These are phyloP conservation scores for Hydropsyche tenuis DNA, from an alignment of 1,140 invertebrate species.

Conservation along the genomic window DNA sequence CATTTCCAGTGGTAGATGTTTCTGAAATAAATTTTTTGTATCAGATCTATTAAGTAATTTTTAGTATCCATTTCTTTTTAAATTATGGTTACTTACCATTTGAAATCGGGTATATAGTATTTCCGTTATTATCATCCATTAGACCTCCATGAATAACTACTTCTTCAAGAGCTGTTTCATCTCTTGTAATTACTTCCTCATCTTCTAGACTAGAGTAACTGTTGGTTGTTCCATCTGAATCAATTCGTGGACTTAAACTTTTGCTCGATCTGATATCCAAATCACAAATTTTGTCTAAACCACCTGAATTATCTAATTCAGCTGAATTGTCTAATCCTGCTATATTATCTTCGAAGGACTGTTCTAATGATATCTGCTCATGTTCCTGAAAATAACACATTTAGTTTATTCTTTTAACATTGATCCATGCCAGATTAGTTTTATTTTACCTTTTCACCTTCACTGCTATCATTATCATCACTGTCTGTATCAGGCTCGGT, in stretches of 20 bases:
- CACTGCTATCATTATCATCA: constrained; percentile 46
- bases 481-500: constrained; percentile 38
- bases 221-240: constrained; percentile 45
- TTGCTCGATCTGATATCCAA: constrained; percentile 40
- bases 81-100: constrained; percentile 28
- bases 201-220: constrained; percentile 48
- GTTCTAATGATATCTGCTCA: constrained; percentile 50
- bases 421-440: neutral
- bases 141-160: constrained; percentile 49
- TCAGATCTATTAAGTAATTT: neutral
- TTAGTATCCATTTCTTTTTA: neutral
- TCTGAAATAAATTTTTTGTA: neutral
- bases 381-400: constrained; percentile 53
- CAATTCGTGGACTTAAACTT: constrained; percentile 31
- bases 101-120: constrained; percentile 34
- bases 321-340: constrained; percentile 31
- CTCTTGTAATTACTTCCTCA: constrained; percentile 43
- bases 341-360: constrained; percentile 44
- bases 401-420: neutral
- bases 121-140: constrained; percentile 50
- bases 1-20: constrained; percentile 26
- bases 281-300: constrained; percentile 27
- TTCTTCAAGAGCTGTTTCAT: constrained; percentile 44
- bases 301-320: constrained; percentile 46
- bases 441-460: constrained; percentile 45